These are phyloP conservation scores for Pachypsylla venusta DNA, from an alignment of 1,140 invertebrate species.

Conservation along the genomic window DNA sequence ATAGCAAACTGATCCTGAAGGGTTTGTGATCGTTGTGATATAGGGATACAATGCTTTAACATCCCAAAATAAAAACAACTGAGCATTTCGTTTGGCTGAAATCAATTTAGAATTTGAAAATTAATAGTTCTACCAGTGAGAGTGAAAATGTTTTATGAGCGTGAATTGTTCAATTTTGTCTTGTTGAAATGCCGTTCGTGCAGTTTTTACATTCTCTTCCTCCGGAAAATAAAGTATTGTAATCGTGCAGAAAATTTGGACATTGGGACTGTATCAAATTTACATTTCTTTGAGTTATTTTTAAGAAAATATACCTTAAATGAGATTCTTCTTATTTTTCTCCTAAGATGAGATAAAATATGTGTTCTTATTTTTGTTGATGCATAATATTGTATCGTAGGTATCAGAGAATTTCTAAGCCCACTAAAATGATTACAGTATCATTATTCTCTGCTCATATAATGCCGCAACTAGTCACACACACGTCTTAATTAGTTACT, in stretches of 20 bases:
- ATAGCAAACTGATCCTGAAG: not conserved
- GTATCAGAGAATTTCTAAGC: too few relatives aligned
- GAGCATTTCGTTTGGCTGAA: conserved; percentile 2
- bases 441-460: too few relatives aligned
- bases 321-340: too few relatives aligned
- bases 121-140: not conserved
- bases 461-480: too few relatives aligned
- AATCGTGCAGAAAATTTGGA: not conserved
- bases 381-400: too few relatives aligned
- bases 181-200: not conserved
- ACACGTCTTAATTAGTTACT: too few relatives aligned
- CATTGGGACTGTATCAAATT: not conserved
- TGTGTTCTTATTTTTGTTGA: too few relatives aligned
- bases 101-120: not conserved
- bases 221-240: too few relatives aligned
- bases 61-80: conserved; percentile 5
- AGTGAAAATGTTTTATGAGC: not conserved
- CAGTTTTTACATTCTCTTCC: too few relatives aligned
- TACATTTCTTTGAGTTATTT: not conserved
- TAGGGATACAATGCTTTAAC: conserved; percentile 2
- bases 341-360: too few relatives aligned
- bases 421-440: too few relatives aligned
- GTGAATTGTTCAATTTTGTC: not conserved
- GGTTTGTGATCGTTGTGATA: not conserved
- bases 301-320: too few relatives aligned